Conservation (phyloP, 2,888 invertebrate species). For the Amphipyra tragopoginis region DNA sequence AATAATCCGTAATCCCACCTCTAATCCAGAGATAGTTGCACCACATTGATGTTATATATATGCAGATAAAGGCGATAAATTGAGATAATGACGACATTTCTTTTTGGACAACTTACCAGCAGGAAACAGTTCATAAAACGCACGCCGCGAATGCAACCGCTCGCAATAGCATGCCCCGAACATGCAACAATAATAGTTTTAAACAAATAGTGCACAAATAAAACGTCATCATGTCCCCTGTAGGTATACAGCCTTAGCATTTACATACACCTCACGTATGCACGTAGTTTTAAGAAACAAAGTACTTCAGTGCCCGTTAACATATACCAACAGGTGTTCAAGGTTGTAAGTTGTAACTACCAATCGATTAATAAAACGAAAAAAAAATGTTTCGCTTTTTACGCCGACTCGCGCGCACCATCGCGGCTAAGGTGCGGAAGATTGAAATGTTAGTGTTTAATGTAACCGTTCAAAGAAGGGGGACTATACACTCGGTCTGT, state of each 20-base stretch:
- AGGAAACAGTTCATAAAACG: slow-evolving; percentile 51
- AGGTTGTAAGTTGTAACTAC: slow-evolving; percentile 19
- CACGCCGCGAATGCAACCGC: slow-evolving; percentile 41
- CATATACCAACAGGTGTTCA: slow-evolving; percentile 24
- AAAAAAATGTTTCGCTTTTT: slow-evolving; percentile 75
- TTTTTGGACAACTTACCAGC: slow-evolving; percentile 53
- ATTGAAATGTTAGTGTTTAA: slow-evolving; percentile 76
- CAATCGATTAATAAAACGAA: slow-evolving; percentile 11
- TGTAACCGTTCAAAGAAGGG: slow-evolving; percentile 71
- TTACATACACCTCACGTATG: slow-evolving; percentile 6
- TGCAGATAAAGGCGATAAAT: slow-evolving; percentile 67
- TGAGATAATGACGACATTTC: slow-evolving; percentile 62
- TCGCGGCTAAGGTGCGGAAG: slow-evolving; percentile 74
- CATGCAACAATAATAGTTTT: slow-evolving; percentile 43
- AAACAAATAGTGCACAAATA: slow-evolving; percentile 43
- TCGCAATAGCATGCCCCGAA: slow-evolving; percentile 19
- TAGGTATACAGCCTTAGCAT: slow-evolving; percentile 72
- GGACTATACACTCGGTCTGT: slow-evolving; percentile 77
- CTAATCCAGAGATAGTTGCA: slow-evolving; percentile 67
- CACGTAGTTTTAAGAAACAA: slow-evolving; percentile 17
- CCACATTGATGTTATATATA: slow-evolving; percentile 60
- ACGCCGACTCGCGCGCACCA: slow-evolving; percentile 69
- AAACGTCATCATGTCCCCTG: slow-evolving; percentile 63
- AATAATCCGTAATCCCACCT: slow-evolving; percentile 66
- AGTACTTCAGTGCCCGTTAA: slow-evolving; percentile 15